Conservation (phyloP, 2,888 invertebrate genomes). For the Cerastoderma edule region DNA sequence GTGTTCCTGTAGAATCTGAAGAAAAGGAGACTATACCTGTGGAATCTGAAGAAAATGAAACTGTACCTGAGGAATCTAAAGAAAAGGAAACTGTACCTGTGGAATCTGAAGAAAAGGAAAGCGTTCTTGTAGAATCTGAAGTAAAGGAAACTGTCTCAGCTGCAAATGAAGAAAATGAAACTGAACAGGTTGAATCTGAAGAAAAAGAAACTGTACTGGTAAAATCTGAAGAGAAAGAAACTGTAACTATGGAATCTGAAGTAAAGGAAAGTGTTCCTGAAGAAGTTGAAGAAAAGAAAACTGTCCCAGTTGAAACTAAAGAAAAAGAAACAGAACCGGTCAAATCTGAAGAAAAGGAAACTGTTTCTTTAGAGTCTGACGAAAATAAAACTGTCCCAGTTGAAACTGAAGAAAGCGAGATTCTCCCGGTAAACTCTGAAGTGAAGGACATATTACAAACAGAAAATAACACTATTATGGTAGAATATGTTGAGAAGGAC, state of each 20-base stretch:
- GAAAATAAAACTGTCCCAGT: not conserved
- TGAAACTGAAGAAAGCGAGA: slow-evolving; percentile 7
- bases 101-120: slow-evolving; percentile 18
- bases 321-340: too few species aligned
- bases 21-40: not conserved
- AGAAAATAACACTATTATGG: too few species aligned
- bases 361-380: not conserved
- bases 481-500: too few species aligned
- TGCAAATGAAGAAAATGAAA: not conserved
- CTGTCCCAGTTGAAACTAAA: not conserved
- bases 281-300: not conserved
- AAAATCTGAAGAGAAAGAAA: not conserved
- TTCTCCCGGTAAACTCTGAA: too few species aligned
- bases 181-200: not conserved
- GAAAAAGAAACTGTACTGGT: slow-evolving; percentile 1
- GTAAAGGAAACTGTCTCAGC: not conserved
- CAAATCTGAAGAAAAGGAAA: not conserved
- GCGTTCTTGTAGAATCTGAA: not conserved
- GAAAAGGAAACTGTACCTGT: not conserved
- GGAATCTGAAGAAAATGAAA: slow-evolving; percentile 1
- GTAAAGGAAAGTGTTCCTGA: not conserved
- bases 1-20: not conserved
- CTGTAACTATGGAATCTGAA: not conserved
- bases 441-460: too few species aligned
- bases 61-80: not conserved